A percentile compares a stretch with the other conserved stretches of the same genome.
Evolutionary conservation across 2,888 invertebrate genomes (phyloP).

Genomic region (Lamellibrachia columna): DNA sequence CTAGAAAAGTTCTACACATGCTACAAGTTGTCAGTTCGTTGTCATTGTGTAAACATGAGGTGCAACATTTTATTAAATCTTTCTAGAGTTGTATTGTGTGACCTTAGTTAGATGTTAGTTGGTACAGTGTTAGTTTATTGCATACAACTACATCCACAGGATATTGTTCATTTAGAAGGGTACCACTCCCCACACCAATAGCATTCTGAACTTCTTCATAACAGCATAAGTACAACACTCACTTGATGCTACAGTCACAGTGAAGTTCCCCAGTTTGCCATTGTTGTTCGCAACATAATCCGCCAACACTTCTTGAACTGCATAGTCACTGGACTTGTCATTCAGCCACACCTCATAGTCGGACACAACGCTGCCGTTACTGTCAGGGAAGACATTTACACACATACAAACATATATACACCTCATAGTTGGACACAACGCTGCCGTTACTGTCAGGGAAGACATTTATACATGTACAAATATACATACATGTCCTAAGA

Average conservation of each 20-base stretch:
- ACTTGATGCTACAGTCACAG: not conserved
- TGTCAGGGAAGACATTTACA: not conserved
- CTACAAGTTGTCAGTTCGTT: no score
- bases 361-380: not conserved
- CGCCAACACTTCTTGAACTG: not conserved
- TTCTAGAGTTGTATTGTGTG: no score
- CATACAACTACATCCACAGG: not conserved
- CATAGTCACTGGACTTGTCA: not conserved
- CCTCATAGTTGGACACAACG: not conserved
- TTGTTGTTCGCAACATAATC: not conserved
- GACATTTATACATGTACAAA: not conserved
- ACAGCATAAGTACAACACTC: not conserved
- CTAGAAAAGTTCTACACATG: no score
- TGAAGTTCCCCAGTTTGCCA: not conserved
- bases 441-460: not conserved
- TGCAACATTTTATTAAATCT: no score
- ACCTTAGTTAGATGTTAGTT: no score
- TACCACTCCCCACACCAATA: not conserved
- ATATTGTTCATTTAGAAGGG: not conserved
- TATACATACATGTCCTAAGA: not conserved
- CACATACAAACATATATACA: not conserved
- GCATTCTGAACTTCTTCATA: not conserved
- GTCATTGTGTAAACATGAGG: no score
- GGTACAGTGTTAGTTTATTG: not conserved
- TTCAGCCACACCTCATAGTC: not conserved